Evolutionary conservation across 1,140 invertebrate genomes (phyloP).

Genomic region (Pseudomyrmex dendroicus): DNA sequence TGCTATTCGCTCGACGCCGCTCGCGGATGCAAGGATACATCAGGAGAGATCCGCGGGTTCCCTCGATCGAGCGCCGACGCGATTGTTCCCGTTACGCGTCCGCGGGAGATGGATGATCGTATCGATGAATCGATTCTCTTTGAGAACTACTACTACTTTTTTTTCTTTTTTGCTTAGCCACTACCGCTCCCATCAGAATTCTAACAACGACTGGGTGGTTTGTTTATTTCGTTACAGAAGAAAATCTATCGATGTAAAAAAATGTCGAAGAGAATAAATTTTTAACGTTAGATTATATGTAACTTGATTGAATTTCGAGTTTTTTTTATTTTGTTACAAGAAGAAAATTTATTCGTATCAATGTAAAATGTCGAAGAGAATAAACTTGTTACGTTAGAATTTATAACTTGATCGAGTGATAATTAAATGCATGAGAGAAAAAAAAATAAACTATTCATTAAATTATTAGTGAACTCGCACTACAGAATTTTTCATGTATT

Average conservation of each 20-base stretch:
- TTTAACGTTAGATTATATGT: too few species aligned
- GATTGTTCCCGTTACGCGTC: conserved; percentile 49
- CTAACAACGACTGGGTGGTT: not conserved
- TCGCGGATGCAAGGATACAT: conserved; percentile 60
- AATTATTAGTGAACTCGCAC: too few species aligned
- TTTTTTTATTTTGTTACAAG: not conserved
- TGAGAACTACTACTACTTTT: not conserved
- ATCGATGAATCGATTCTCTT: conserved; percentile 13
- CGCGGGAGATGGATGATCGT: conserved; percentile 16
- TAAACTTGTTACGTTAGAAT: too few species aligned
- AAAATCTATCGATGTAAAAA: not conserved
- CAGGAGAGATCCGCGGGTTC: conserved; percentile 57
- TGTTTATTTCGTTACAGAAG: not conserved
- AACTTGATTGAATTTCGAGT: too few species aligned
- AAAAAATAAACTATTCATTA: too few species aligned
- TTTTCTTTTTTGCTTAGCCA: not conserved
- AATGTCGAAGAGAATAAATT: too few species aligned
- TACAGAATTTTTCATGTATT: too few species aligned
- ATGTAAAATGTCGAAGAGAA: too few species aligned
- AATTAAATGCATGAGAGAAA: too few species aligned
- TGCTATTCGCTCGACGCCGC: conserved; percentile 67
- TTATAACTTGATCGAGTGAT: too few species aligned
- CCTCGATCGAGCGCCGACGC: conserved; percentile 37
- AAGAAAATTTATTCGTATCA: not conserved
- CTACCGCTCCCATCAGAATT: not conserved